These are phyloP conservation scores for Eublepharis macularius DNA, from an alignment of 2,113 vertebrate genomes.

Conservation along the genomic window DNA sequence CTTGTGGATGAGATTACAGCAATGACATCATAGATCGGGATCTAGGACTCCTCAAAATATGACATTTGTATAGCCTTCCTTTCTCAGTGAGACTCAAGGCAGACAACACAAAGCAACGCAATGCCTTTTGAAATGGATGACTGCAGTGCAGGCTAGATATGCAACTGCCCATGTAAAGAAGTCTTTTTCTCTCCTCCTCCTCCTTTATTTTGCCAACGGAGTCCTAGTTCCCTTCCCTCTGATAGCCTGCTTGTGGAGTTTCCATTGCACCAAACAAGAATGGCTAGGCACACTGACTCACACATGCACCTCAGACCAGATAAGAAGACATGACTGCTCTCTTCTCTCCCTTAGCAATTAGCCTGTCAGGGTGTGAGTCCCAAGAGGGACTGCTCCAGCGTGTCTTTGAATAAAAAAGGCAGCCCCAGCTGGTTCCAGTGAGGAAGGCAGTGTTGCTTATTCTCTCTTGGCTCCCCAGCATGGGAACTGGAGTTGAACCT, in stretches of 20 bases:
- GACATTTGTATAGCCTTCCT: too few relatives aligned
- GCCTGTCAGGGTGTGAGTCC: neutral
- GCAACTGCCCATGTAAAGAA: neutral
- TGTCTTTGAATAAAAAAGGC: neutral
- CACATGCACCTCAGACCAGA: neutral
- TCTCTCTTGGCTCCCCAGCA: neutral
- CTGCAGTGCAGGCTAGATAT: too few relatives aligned
- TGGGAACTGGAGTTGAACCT: neutral
- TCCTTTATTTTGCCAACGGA: neutral
- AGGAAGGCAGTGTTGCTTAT: neutral
- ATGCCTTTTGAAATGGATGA: too few relatives aligned
- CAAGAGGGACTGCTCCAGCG: neutral
- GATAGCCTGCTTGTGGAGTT: neutral
- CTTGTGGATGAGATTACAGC: neutral
- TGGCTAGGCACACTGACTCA: neutral
- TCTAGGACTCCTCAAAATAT: neutral
- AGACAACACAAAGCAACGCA: too few relatives aligned
- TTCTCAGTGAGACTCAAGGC: too few relatives aligned
- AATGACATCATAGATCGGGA: neutral
- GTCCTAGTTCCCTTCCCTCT: neutral
- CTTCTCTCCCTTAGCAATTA: neutral
- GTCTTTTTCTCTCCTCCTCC: too few relatives aligned
- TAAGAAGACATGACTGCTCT: neutral
- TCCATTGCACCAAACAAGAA: neutral
- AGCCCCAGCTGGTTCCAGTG: neutral